phyloP scores from a whole-genome alignment of 2,888 invertebrate genomes.

The Anarsia innoxiella region DNA sequence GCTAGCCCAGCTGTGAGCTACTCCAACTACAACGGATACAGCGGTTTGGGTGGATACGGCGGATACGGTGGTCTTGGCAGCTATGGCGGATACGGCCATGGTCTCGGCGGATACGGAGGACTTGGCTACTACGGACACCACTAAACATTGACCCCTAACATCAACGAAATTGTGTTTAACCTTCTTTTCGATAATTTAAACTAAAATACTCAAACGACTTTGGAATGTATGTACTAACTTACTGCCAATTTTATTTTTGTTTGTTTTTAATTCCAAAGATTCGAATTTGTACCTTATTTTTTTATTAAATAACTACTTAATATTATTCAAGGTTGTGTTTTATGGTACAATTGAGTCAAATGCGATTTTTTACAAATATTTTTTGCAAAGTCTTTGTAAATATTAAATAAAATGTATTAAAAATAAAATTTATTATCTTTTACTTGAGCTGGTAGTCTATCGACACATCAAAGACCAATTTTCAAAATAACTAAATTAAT shows the following conservation, averaged over 20 bases:
- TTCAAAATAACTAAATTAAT: too few relatives aligned
- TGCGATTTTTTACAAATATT: slow-evolving; percentile 34
- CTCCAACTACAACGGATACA: slow-evolving; percentile 22
- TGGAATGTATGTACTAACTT: slow-evolving; percentile 1
- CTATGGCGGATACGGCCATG: slow-evolving; percentile 37
- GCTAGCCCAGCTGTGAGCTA: slow-evolving; percentile 30
- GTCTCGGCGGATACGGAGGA: slow-evolving; percentile 23
- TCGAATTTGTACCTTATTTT: slow-evolving; percentile 1
- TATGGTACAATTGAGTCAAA: too few relatives aligned
- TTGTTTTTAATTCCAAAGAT: neutral
- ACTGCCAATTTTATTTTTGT: slow-evolving; percentile 9
- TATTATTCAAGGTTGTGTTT: too few relatives aligned
- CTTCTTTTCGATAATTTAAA: too few relatives aligned
- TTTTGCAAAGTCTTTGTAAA: slow-evolving; percentile 42
- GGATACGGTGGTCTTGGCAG: slow-evolving; percentile 30
- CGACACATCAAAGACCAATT: too few relatives aligned
- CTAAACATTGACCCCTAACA: slow-evolving; percentile 22
- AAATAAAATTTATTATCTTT: too few relatives aligned
- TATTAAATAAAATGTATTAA: slow-evolving; percentile 31
- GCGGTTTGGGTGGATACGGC: slow-evolving; percentile 13
- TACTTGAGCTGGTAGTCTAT: too few relatives aligned
- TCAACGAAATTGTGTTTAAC: slow-evolving; percentile 8
- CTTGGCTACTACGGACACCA: slow-evolving; percentile 35
- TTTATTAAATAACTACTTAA: neutral
- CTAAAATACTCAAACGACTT: slow-evolving; percentile 23